A percentile compares a stretch with the other conserved stretches of the same genome.
Evolutionary conservation across 2,888 invertebrate species (phyloP).

Genomic region (Ectemnius continuus): DNA sequence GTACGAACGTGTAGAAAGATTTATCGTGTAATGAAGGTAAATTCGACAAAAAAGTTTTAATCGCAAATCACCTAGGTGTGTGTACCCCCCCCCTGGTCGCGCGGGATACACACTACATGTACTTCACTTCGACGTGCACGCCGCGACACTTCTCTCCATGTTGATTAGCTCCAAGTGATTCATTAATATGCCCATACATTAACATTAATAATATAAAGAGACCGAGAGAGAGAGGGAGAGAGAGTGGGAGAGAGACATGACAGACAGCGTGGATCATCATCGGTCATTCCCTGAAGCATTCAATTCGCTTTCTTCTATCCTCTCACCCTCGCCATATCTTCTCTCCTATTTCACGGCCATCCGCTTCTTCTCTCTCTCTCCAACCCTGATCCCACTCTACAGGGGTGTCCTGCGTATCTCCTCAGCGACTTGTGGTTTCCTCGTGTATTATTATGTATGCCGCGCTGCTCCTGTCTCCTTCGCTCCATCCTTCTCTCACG

Average conservation of each 20-base stretch:
- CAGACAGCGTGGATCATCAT: slow-evolving; percentile 68
- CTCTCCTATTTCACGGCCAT: background rate
- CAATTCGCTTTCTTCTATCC: slow-evolving; percentile 6
- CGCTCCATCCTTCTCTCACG: background rate
- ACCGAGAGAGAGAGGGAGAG: too few relatives aligned
- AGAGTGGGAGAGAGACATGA: slow-evolving; percentile 56
- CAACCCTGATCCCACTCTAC: background rate
- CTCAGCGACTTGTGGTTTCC: background rate
- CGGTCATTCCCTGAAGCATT: background rate
- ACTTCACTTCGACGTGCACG: slow-evolving; percentile 21
- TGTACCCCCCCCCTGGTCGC: slow-evolving; percentile 1
- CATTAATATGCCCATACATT: slow-evolving; percentile 63
- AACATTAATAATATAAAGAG: slow-evolving; percentile 73
- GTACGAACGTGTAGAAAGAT: slow-evolving; percentile 78
- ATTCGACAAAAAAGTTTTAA: slow-evolving; percentile 72
- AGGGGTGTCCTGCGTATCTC: background rate
- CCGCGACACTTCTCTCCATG: slow-evolving; percentile 22
- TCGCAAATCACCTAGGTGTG: slow-evolving; percentile 24
- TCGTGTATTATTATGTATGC: background rate
- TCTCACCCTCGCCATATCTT: background rate
- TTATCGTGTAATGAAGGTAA: slow-evolving; percentile 74
- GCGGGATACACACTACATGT: slow-evolving; percentile 4
- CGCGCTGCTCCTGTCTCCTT: background rate
- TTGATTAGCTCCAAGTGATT: slow-evolving; percentile 48
- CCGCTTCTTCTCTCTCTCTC: background rate